Evolutionary conservation across 2,888 invertebrate genomes (phyloP), one percentile per base, ranked within the genome.

Genomic region (Eupithecia tripunctaria): DNA sequence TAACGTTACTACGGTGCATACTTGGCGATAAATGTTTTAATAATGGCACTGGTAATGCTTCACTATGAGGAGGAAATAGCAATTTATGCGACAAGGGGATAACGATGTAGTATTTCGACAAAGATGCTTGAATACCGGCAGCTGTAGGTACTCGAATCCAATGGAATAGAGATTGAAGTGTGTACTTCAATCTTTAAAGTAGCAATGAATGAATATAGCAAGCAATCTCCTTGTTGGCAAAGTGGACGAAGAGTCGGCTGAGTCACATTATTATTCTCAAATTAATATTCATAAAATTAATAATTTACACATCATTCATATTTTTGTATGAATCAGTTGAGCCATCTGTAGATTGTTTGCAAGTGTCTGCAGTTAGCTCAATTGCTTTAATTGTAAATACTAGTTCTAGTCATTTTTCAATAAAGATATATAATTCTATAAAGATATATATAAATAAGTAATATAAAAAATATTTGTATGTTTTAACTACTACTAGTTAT

Each of bases 151-250:
- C 25, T 56, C 14, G 12, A 56, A 25, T 56, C 56, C 25, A 56
- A 56, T 56, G 25, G 56, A 56, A 56, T 56, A 25, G 56, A 21
- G 56, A 56, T 56, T 56, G 21, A 25, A 56, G 56, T n/a, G n/a
- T n/a, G n/a, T 56, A 56, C 56, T n/a, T n/a, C n/a, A n/a, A 25
- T 21, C 25, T 25, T 56, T 25, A 14, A 5, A 25, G 25, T 56
- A 25, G 56, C 56, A 56, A 56, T 56, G 21, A 56, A 25, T 25
- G 12, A 56, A 14, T 5, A 21, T 56, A 25, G 25, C 51, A 18
- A 21, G 21, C 12, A 56, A 56, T 56, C 56, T 14, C 56, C 21
- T 25, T 56, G 12, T 8, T 25, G 25, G 56, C 21, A 56, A 51
- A 25, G 47, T n/a, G 10, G 47, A n/a, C n/a, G 47, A n/a, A 10